A percentile compares a stretch with the other conserved stretches of the same genome.
These are phyloP conservation scores for Omphaloscelis lunosa DNA, from an alignment of 2,888 invertebrate species.

Conservation along the genomic window DNA sequence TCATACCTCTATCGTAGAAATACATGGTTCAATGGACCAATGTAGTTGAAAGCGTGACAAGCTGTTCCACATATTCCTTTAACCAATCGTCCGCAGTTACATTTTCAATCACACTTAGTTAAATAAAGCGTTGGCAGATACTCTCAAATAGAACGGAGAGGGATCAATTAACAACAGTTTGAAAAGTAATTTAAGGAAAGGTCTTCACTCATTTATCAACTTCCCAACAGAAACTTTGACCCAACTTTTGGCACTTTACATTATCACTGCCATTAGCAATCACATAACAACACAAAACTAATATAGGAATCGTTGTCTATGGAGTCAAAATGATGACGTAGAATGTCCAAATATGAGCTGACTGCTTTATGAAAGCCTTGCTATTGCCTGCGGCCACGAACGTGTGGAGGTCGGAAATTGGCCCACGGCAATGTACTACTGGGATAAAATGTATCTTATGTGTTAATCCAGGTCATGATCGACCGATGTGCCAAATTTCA, in stretches of 20 bases:
- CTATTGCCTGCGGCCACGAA: too few species aligned
- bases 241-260: slow-evolving; percentile 21
- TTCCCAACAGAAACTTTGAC: slow-evolving; percentile 32
- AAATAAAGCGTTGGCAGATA: slow-evolving; percentile 25
- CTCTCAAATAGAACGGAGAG: slow-evolving; percentile 17
- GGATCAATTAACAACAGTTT: slow-evolving; percentile 58
- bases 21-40: not conserved
- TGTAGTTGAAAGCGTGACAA: not conserved
- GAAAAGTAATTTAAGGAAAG: slow-evolving; percentile 47
- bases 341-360: not conserved
- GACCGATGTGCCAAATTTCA: not conserved
- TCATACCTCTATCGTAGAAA: not conserved
- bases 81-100: not conserved
- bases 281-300: slow-evolving; percentile 1
- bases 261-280: slow-evolving; percentile 32
- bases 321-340: not conserved
- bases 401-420: not conserved
- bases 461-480: not conserved
- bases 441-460: not conserved
- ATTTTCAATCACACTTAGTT: slow-evolving; percentile 8
- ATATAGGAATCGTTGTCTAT: not conserved
- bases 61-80: not conserved
- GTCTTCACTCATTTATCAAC: slow-evolving; percentile 42
- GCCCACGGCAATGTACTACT: not conserved
- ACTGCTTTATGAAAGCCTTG: not conserved